Evolutionary conservation across 2,888 invertebrate species (phyloP).

Genomic region (Apantesis nais): DNA sequence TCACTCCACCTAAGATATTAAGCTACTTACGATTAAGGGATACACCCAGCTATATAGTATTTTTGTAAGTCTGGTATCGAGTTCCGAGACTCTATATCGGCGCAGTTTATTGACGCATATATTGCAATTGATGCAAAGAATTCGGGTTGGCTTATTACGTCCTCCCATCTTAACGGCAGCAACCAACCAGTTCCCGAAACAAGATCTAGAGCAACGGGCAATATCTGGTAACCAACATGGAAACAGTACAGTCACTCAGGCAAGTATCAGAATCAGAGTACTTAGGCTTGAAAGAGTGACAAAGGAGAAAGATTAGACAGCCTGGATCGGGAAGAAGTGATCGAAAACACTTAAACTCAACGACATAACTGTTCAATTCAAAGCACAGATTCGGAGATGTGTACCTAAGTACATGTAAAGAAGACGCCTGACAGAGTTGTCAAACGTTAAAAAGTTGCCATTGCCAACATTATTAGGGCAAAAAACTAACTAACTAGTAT

Average conservation of each 20-base stretch:
- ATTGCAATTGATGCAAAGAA: neutral
- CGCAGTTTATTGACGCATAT: conserved; percentile 5
- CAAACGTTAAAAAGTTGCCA: no score
- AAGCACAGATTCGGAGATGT: no score
- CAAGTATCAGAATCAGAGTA: conserved; percentile 1
- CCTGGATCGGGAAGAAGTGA: no score
- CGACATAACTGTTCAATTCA: no score
- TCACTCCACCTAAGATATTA: neutral
- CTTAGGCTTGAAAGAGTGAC: neutral
- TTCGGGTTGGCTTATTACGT: neutral
- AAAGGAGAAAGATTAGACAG: neutral
- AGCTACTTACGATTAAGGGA: conserved; percentile 2
- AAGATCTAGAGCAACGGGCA: neutral
- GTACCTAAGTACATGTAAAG: no score
- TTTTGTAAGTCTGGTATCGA: neutral
- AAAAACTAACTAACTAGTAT: no score
- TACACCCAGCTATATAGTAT: neutral
- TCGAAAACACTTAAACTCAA: no score
- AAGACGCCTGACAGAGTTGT: no score
- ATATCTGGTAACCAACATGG: neutral
- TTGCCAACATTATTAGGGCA: no score
- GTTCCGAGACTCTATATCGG: neutral
- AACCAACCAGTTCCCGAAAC: neutral
- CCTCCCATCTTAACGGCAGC: neutral
- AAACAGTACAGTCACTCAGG: neutral